Base-by-base conservation (phyloP, 2,113 vertebrate genomes). In the Bufo gargarizans region DNA sequence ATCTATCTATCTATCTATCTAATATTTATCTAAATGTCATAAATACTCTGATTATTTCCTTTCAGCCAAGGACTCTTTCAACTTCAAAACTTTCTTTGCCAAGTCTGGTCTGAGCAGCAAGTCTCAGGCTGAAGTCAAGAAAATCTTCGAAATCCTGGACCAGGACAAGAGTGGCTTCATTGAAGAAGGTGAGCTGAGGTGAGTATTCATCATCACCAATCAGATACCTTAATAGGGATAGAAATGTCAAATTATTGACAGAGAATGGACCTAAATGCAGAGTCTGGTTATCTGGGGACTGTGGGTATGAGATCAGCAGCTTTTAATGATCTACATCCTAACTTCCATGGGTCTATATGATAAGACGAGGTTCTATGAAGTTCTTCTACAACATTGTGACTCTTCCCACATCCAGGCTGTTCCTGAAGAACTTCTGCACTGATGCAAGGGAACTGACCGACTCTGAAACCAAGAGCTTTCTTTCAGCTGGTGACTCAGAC, bases 171-270 rank as follows among this genome's bases (percentile, higher is more conserved):
- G 94, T 63, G 95, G 95, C 90, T 97, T 92, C 93, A 97, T 96
- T 94, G 96, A 97, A 93, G 94, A 96, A 93, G 95, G 96, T 0
- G 96, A 97, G 92, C 90, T 97, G 78, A 95, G 94, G 96, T 96
- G 94, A 89, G 93, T 88, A 87, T 58, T 0, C 0, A 83, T 74
- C 56, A 63, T 22, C 56, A 0, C 0, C 61, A 6, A 61, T 61
- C 2, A 5, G n/a, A 71, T 33, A 71, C 43, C 0, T 11, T 11
- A 43, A 5, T 1, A 12, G 69, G 43, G 43, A 47, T 10, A 10
- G 20, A 47, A 69, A 33, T 2, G 4, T 33, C 5, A 3, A 45
- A 72, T 14, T 22, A 69, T 69, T 22, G 8, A 20, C 20, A 14
- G 4, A 4, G 22, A 13, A 3, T 61, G 8, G 14, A 61, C 4